Conservation (phyloP, 2,888 invertebrate species). For the Actias luna region DNA sequence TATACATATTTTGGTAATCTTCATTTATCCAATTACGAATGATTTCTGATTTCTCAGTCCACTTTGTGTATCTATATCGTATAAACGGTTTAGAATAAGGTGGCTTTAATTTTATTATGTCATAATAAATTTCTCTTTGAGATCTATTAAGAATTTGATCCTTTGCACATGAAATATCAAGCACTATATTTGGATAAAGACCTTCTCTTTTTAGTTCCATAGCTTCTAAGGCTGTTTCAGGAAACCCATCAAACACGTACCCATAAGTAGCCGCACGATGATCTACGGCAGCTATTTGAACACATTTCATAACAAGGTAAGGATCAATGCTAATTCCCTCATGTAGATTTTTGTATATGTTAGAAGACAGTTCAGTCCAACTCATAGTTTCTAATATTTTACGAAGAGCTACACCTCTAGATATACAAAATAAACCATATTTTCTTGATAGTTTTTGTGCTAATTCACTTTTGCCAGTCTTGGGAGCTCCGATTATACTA, state of each 20-base stretch:
- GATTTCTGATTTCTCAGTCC: constrained; percentile 50
- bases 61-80: constrained; percentile 63
- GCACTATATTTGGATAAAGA: constrained; percentile 80
- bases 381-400: constrained; percentile 70
- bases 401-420: constrained; percentile 77
- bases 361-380: constrained; percentile 74
- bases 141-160: constrained; percentile 62
- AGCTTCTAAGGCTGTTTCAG: constrained; percentile 73
- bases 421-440: constrained; percentile 79
- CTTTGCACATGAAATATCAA: constrained; percentile 72
- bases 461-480: constrained; percentile 83
- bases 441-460: constrained; percentile 76
- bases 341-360: constrained; percentile 58
- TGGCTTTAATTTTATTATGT: constrained; percentile 54
- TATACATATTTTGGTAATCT: constrained; percentile 79
- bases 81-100: constrained; percentile 65
- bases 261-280: constrained; percentile 77
- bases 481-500: constrained; percentile 83
- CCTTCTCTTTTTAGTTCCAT: constrained; percentile 71
- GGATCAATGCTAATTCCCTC: constrained; percentile 66
- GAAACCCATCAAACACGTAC: constrained; percentile 84
- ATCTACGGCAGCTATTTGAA: constrained; percentile 77
- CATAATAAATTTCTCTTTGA: constrained; percentile 55
- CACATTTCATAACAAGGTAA: constrained; percentile 72
- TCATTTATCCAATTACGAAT: constrained; percentile 75